Base-by-base conservation (phyloP, 2,113 vertebrate genomes). In the Stomatorhinus ivindoensis region DNA sequence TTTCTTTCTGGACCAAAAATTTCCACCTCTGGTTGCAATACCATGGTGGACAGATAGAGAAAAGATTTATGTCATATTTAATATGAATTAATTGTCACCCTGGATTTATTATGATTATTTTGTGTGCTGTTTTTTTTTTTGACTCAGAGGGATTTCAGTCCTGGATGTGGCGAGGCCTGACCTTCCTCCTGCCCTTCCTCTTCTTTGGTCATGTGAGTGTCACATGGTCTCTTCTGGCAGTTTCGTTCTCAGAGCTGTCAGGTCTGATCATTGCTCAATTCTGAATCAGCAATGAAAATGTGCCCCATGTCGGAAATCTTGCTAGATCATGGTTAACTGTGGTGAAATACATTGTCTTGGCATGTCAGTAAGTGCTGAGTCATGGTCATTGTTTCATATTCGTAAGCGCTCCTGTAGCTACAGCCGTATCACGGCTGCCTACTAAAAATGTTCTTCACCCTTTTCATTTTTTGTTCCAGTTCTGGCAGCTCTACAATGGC, bases 151-250 rank as follows among this genome's bases (percentile, higher is more conserved):
- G 98, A 42, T 99, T 99, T 95, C 98, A 99, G 95, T 99, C 98
- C 19, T 99, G 98, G 98, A 99, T 99, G 98, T 99, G 98, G 97
- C 95, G 98, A 91, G 98, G 98, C 39, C 94, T 99, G 91, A 98
- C 97, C 50, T 99, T 99, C 92, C 95, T 99, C 69, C 96, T 99
- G 55, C 98, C 98, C 2, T 99, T 99, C 92, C 94, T 99, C 87
- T 99, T 99, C 95, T 98, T 98, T 0, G 97, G 98, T 85, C 98
- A 99, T 0, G 98, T 99, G 92, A 97, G 97, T 94, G 65, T 42
- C 39, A 76, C 17, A 48, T 90, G 5, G 0, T 88, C 9, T 17
- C 24, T 48, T 10, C 47, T 13, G 1, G 17, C 31, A 87, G 2
- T 55, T 87, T 35, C n/a, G 2, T 76, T 76, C 46, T 47, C 10